These are phyloP conservation scores for Plotosus lineatus DNA, from an alignment of 2,113 vertebrate genomes.

Conservation along the genomic window DNA sequence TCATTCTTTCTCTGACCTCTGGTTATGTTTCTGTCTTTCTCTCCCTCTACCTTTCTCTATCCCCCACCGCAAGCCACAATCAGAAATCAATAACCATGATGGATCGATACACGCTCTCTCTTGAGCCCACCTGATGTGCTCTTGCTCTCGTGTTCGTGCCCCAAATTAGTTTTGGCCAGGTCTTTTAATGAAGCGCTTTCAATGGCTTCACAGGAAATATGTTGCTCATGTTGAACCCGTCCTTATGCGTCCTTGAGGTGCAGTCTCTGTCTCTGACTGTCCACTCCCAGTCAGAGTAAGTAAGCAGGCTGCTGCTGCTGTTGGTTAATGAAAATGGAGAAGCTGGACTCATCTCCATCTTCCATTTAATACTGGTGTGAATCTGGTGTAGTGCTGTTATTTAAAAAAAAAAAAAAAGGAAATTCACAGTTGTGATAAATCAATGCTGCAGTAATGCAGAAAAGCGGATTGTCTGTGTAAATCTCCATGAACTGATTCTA, in stretches of 20 bases:
- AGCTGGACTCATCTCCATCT: neutral
- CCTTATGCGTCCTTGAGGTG: neutral
- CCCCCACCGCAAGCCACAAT: slow-evolving; percentile 35
- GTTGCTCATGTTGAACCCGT: neutral
- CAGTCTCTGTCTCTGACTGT: neutral
- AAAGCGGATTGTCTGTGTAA: neutral
- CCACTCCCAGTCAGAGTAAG: neutral
- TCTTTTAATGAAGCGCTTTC: neutral
- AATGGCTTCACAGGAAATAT: neutral
- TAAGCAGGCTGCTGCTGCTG: neutral
- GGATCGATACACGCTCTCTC: slow-evolving; percentile 7
- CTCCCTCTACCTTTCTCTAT: neutral
- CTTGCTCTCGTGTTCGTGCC: neutral
- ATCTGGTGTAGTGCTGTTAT: neutral
- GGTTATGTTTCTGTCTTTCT: neutral
- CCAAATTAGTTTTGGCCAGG: neutral
- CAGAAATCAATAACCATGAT: slow-evolving; percentile 46
- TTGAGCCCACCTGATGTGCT: neutral
- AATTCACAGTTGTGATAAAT: no score
- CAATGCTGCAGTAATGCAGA: neutral
- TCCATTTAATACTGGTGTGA: neutral
- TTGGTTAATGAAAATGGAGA: neutral
- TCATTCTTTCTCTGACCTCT: neutral
- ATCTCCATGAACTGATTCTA: neutral
- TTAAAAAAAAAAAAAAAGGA: no score